phyloP scores from a whole-genome alignment of 1,140 invertebrate species.

The Ruditapes philippinarum region DNA sequence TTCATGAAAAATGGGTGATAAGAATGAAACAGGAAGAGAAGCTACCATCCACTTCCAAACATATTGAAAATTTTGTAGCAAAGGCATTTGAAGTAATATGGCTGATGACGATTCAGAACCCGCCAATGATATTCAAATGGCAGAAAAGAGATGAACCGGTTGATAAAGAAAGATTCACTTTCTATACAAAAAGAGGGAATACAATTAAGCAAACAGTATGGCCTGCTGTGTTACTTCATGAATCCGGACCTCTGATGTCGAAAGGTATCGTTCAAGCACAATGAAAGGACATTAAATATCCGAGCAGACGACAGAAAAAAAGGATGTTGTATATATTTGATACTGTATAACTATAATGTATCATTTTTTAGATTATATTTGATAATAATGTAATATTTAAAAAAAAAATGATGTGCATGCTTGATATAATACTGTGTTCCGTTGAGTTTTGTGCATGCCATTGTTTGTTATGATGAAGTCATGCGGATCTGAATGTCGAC shows the following conservation, averaged over 20 bases:
- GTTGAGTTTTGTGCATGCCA: too few species aligned
- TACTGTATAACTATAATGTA: too few species aligned
- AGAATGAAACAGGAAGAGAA: not conserved
- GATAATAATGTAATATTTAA: too few species aligned
- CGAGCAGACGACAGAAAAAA: too few species aligned
- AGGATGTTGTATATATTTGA: too few species aligned
- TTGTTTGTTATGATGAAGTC: too few species aligned
- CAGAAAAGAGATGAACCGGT: not conserved
- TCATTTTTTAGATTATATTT: too few species aligned
- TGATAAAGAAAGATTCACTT: conserved; percentile 21
- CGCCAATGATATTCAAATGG: conserved; percentile 41
- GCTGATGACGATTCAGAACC: conserved; percentile 55
- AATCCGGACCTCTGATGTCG: conserved; percentile 23
- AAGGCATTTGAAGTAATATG: conserved; percentile 8
- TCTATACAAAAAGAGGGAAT: conserved; percentile 45
- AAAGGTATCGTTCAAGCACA: conserved; percentile 31
- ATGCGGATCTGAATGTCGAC: too few species aligned
- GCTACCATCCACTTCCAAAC: not conserved
- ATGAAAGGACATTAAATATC: too few species aligned
- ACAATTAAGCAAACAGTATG: conserved; percentile 1
- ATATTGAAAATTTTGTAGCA: conserved; percentile 1
- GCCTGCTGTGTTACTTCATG: conserved; percentile 39
- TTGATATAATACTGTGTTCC: too few species aligned
- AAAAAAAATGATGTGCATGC: too few species aligned
- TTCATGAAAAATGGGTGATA: not conserved